Base-by-base conservation (phyloP, 2,888 invertebrate species). In the Noctua comes region DNA sequence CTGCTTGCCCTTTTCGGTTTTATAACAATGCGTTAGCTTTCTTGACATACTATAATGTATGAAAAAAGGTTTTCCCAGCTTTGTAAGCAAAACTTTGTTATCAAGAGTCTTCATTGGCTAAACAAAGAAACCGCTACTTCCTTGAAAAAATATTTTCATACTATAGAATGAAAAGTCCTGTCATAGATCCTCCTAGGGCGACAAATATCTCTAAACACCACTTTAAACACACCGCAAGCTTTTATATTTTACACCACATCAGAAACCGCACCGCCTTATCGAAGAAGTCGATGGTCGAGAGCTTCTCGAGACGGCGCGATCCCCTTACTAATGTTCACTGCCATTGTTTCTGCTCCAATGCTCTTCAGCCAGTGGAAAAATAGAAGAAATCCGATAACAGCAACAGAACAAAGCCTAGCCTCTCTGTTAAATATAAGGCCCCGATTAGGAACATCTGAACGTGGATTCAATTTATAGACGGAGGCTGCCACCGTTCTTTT, bases 311-410 rank as follows among this genome's bases (percentile, higher is more conserved):
- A 91, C 92, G 85, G 81, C 85, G 79, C 84, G 88, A 90, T 91
- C 88, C 92, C 88, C 91, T 91, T 92, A 92, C 90, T 91, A 91
- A 93, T 91, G 92, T 91, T 89, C 90, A 86, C 79, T 85, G 87
- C 91, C 85, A 92, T 94, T 93, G 94, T 93, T 93, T 92, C 90
- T 83, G 85, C 86, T 82, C 83, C 90, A 91, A 82, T 91, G 88
- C 84, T 88, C 87, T 77, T 86, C 86, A 87, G 86, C 77, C 82
- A 78, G 84, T 84, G 86, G 86, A 89, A 90, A 90, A 91, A 90
- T 89, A 89, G 85, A 92, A 86, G 81, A 88, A 79, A 74, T 36
- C 65, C 88, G 88, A 88, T 90, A 89, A 88, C 83, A 82, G 73
- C 48, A 72, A 73, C 78, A 74, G 74, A 81, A 88, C 85, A 88